Base-by-base conservation (phyloP, 1,140 invertebrate genomes). In the Tenebrio molitor region DNA sequence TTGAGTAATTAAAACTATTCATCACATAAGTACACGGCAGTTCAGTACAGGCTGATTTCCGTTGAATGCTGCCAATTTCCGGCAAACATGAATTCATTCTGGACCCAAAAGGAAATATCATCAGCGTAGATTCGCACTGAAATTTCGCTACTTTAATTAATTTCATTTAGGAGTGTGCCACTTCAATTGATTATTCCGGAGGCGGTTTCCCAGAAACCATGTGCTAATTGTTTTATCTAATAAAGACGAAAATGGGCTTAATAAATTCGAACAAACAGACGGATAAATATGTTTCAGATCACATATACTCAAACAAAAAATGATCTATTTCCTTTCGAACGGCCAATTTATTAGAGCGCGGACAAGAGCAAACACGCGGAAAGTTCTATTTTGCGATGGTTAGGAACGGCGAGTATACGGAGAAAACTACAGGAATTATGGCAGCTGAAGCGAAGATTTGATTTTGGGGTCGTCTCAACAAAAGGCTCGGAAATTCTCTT, bases 1-100 rank as follows among this genome's bases (percentile, higher is more conserved):
- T 58, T 70, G 68, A 34, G 25, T 70, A 70, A 70, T 70, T 70
- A 70, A 70, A 70, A 62, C 50, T 58, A 70, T 70, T 70, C 68
- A 70, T 62, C 68, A 70, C 33, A 50, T 69, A 58, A 69, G 67
- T 69, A 33, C 17, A 50, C 23, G 29, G 16, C 34, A 39, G 10
- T 65, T 19, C 8, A 41, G 63, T 39, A 12, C 7, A 29, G 63
- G 16, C 25, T 66, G 14, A 58, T 58, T 58, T 58, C 50, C 50
- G 14, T 16, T 58, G 64, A 66, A 66, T 46, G 64, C 64, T 66
- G 64, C 64, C 64, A 66, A 66, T 66, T 66, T 66, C 64, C 64
- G 64, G 39, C 64, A 58, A 53, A 58, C 50, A 58, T 58, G 50
- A 58, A 58, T 58, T 58, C 50, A 58, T 29, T 29, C 19, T 25